These are phyloP conservation scores for Chionodraco myersi DNA, from an alignment of 2,113 vertebrate species.

Conservation along the genomic window DNA sequence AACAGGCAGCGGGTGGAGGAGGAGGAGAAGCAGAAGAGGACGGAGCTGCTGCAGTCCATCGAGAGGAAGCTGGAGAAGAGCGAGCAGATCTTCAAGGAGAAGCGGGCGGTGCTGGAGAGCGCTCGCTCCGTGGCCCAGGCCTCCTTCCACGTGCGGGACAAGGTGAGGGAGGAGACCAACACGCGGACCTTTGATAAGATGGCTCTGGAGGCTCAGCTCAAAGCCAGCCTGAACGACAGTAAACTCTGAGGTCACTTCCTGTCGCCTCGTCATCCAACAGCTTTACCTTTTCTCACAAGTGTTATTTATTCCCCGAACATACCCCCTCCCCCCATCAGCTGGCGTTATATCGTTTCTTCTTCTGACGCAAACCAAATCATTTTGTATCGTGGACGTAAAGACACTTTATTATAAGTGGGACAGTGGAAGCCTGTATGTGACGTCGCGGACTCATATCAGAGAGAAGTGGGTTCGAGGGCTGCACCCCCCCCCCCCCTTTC, in stretches of 20 bases:
- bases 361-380: constrained; percentile 30
- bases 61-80: constrained; percentile 96
- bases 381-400: constrained; percentile 39
- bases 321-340: constrained; percentile 16
- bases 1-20: constrained; percentile 94
- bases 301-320: constrained; percentile 30
- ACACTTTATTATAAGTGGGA: not conserved
- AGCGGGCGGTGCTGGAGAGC: constrained; percentile 92
- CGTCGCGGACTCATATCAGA: constrained; percentile 17
- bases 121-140: constrained; percentile 94
- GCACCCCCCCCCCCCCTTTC: not conserved
- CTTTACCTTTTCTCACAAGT: constrained; percentile 48
- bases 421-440: constrained; percentile 22
- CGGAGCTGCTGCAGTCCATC: constrained; percentile 94
- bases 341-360: constrained; percentile 15
- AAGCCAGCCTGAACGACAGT: constrained; percentile 90
- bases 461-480: constrained; percentile 13
- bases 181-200: constrained; percentile 96
- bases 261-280: constrained; percentile 28
- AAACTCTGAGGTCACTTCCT: constrained; percentile 39
- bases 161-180: constrained; percentile 95
- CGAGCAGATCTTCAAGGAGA: constrained; percentile 94
- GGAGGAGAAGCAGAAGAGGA: constrained; percentile 89
- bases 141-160: constrained; percentile 95
- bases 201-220: constrained; percentile 94